A percentile compares a stretch with the other conserved stretches of the same genome.
These are phyloP conservation scores for Lytechinus variegatus DNA, from an alignment of 35 echinoderm and acorn worm genomes.

Conservation along the genomic window DNA sequence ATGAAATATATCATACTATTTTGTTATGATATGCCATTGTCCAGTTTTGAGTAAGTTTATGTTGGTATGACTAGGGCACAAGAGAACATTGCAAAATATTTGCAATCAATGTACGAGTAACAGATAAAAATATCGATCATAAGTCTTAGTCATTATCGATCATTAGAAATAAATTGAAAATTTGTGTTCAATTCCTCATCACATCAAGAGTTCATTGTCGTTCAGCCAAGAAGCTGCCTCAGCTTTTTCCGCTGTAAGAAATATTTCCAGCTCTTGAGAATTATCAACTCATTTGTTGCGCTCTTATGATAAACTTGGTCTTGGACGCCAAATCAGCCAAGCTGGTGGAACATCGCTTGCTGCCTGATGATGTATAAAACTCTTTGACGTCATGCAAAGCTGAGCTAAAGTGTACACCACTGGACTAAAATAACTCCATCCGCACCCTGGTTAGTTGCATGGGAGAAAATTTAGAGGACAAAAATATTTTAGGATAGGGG, in stretches of 20 bases:
- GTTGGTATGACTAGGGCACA: too few species aligned
- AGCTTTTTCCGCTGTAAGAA: background rate
- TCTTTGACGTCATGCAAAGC: conserved; percentile 2
- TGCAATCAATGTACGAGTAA: too few species aligned
- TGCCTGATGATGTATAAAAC: background rate
- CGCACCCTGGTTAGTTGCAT: background rate
- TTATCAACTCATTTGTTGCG: background rate
- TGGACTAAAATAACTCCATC: background rate
- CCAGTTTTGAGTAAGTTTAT: too few species aligned
- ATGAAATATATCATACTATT: too few species aligned
- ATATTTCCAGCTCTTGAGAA: background rate
- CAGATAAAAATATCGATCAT: too few species aligned
- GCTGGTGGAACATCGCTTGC: background rate
- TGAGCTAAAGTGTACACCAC: conserved; percentile 9
- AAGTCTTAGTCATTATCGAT: too few species aligned
- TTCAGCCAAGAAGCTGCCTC: background rate
- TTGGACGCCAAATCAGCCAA: background rate
- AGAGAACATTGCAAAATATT: too few species aligned
- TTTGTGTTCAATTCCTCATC: too few species aligned
- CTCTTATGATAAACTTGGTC: conserved; percentile 4
- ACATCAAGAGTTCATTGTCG: too few species aligned
- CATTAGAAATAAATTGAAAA: too few species aligned
- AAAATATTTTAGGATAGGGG: background rate
- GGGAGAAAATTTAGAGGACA: background rate
- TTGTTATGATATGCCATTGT: too few species aligned